These are phyloP conservation scores for Archaeoteleia sp. DNA, from an alignment of 2,888 invertebrate genomes.

Conservation along the genomic window DNA sequence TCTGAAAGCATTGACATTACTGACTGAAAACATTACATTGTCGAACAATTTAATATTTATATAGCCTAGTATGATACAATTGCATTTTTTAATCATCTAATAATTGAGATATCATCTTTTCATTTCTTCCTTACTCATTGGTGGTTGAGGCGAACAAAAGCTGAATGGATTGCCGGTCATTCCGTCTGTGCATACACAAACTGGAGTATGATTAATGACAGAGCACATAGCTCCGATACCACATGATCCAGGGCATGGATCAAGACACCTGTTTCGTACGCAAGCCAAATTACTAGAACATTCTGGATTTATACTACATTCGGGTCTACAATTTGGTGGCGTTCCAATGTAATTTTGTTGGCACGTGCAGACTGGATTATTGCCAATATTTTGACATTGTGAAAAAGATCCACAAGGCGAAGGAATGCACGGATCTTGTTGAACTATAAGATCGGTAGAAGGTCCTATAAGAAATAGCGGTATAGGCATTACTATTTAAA, in stretches of 20 bases:
- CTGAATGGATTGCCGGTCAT: constrained; percentile 81
- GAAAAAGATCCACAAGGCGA: constrained; percentile 85
- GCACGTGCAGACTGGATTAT: constrained; percentile 79
- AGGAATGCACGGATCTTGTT: constrained; percentile 77
- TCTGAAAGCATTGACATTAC: no score
- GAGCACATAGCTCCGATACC: constrained; percentile 80
- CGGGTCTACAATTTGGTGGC: constrained; percentile 83
- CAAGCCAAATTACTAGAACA: constrained; percentile 85
- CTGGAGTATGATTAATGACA: constrained; percentile 82
- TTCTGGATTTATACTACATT: constrained; percentile 87
- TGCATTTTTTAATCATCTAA: no score
- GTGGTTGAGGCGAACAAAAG: constrained; percentile 63
- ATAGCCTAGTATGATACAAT: no score
- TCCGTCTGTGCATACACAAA: constrained; percentile 80
- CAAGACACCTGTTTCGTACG: constrained; percentile 83
- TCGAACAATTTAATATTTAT: no score
- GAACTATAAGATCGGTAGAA: no score
- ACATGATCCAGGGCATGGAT: constrained; percentile 86
- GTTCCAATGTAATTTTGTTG: constrained; percentile 80
- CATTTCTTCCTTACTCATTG: constrained; percentile 71
- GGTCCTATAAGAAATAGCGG: no score
- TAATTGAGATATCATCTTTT: no score
- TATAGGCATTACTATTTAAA: no score
- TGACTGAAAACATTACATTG: no score
- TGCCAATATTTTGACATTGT: constrained; percentile 80